These are phyloP conservation scores for Phalacrocorax aristotelis DNA, from an alignment of 2,113 vertebrate genomes.

Conservation along the genomic window DNA sequence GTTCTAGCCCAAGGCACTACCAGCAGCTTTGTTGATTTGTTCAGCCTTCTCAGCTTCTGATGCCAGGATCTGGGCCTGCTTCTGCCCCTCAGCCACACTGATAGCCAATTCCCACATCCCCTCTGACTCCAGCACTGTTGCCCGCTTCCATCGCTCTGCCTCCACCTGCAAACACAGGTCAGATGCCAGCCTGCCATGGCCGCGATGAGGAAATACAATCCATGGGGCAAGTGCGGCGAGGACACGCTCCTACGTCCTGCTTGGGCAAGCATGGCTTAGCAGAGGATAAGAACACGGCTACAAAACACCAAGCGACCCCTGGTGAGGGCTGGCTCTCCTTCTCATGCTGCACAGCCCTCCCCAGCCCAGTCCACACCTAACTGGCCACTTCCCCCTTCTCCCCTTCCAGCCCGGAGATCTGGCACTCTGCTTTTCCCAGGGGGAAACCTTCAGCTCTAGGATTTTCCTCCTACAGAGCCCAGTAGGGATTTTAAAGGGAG, in stretches of 20 bases:
- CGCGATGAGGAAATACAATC: background rate
- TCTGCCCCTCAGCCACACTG: slow-evolving; percentile 91
- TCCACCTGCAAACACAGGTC: slow-evolving; percentile 81
- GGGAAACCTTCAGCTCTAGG: background rate
- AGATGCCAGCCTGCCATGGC: background rate
- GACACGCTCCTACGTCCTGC: fast-evolving
- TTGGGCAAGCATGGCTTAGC: background rate
- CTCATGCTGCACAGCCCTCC: background rate
- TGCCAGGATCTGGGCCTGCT: slow-evolving; percentile 93
- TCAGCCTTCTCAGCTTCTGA: slow-evolving; percentile 91
- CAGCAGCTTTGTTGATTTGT: slow-evolving; percentile 91
- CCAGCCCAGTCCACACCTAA: fast-evolving
- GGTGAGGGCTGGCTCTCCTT: background rate
- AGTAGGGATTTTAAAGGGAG: background rate
- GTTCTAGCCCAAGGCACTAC: slow-evolving; percentile 54
- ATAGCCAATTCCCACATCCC: slow-evolving; percentile 90
- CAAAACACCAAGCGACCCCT: fast-evolving
- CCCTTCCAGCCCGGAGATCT: background rate
- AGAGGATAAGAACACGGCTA: background rate
- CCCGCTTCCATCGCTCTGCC: slow-evolving; percentile 90
- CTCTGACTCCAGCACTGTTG: slow-evolving; percentile 92
- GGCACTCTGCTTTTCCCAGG: background rate
- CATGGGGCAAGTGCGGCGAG: fast-evolving
- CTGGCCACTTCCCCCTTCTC: fast-evolving
- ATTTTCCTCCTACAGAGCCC: background rate